phyloP scores from a whole-genome alignment of 1,140 invertebrate genomes.

The Orchestia grillus region DNA sequence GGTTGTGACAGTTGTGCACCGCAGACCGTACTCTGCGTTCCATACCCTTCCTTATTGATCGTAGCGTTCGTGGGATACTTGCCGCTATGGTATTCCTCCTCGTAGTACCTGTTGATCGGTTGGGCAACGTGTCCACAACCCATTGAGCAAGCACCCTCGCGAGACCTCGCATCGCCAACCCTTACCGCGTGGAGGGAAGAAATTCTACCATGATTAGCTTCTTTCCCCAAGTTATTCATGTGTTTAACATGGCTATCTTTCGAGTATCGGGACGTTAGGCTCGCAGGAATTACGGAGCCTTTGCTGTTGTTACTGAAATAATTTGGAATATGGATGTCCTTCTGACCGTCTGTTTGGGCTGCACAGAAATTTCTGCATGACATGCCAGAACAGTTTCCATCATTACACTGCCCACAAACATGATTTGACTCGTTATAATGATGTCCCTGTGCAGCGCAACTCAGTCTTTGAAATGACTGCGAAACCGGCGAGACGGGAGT shows the following conservation, averaged over 20 bases:
- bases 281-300: constrained; percentile 35
- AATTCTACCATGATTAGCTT: background rate
- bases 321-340: constrained; percentile 24
- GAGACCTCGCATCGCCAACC: background rate
- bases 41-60: background rate
- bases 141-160: background rate
- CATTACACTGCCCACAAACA: background rate
- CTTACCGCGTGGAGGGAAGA: background rate
- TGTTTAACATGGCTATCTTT: background rate
- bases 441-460: background rate
- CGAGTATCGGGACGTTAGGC: constrained; percentile 12
- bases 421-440: background rate
- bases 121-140: background rate
- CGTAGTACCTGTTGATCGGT: background rate
- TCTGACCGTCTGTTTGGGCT: background rate
- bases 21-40: background rate
- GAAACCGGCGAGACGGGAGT: background rate
- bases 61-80: background rate
- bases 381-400: background rate
- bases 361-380: background rate
- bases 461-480: background rate
- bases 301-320: constrained; percentile 43
- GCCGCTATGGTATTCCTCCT: background rate
- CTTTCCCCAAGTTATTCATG: background rate
- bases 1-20: background rate